These are phyloP conservation scores for Rhinella marina DNA, from an alignment of 2,797 vertebrate genomes.

Conservation along the genomic window DNA sequence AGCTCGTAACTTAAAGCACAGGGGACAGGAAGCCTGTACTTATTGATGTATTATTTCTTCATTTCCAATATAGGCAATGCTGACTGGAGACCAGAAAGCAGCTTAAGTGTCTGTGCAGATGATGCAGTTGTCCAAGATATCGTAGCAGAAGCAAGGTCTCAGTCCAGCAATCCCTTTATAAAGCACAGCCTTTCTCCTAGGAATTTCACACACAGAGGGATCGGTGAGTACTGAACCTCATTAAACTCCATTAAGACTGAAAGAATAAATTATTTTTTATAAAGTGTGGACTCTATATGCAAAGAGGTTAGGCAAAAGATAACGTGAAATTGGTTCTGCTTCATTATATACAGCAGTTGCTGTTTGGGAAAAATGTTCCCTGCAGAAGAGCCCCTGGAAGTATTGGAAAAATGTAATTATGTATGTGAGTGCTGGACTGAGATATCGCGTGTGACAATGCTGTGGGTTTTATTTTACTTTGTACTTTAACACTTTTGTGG, in stretches of 20 bases:
- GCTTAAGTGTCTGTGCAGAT: constrained; percentile 65
- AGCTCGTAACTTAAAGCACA: background rate
- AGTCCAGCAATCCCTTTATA: background rate
- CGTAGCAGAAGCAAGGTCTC: constrained; percentile 25
- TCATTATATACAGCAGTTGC: background rate
- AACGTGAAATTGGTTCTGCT: background rate
- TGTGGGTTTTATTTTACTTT: too few species aligned
- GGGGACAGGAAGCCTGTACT: background rate
- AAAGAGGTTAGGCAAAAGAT: background rate
- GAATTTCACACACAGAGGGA: background rate
- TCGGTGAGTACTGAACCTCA: constrained; percentile 62
- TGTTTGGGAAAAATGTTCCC: background rate
- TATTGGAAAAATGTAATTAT: background rate
- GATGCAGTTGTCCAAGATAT: constrained; percentile 59
- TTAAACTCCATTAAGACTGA: background rate
- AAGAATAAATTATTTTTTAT: background rate
- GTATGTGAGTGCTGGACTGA: background rate
- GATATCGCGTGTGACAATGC: too few species aligned
- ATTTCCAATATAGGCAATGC: constrained; percentile 66
- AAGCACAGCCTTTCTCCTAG: background rate
- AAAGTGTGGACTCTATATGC: background rate
- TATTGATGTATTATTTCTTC: background rate
- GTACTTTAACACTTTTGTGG: too few species aligned
- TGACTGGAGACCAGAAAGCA: constrained; percentile 68
- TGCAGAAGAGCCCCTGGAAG: background rate